A percentile compares a stretch with the other conserved stretches of the same genome.
Evolutionary conservation across 2,113 vertebrate species (phyloP).

Genomic region (Struthio camelus): DNA sequence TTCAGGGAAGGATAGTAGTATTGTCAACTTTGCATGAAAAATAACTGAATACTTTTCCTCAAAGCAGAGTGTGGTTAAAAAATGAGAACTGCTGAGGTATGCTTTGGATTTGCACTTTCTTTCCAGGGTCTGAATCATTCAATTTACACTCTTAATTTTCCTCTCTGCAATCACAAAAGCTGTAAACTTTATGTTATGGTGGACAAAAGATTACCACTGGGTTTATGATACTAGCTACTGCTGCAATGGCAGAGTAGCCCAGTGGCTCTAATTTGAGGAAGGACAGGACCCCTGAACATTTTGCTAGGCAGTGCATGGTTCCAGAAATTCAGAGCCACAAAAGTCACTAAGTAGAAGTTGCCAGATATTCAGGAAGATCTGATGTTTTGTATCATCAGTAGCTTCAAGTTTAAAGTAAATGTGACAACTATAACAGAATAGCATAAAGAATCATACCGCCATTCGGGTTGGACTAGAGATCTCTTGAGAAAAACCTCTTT

Average conservation of each 20-base stretch:
- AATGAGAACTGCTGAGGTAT: neutral
- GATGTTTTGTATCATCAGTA: neutral
- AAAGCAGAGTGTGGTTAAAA: neutral
- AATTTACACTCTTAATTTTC: neutral
- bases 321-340: slow-evolving; percentile 1
- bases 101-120: neutral
- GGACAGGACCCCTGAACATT: neutral
- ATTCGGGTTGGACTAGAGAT: no score
- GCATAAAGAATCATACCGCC: neutral
- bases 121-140: neutral
- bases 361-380: slow-evolving; percentile 25
- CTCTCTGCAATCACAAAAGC: neutral
- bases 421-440: neutral
- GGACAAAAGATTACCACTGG: rapidly evolving
- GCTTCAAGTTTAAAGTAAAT: slow-evolving; percentile 19
- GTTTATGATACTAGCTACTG: neutral
- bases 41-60: neutral
- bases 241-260: neutral
- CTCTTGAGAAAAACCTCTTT: no score
- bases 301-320: neutral
- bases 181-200: neutral
- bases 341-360: neutral
- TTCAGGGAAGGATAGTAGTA: neutral
- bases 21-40: neutral
- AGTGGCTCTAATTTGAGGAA: neutral